Percentiles rank a stretch among this genome's conserved stretches.
phyloP scores from a whole-genome alignment of 2,888 invertebrate genomes.

The Mythimna ferrago region DNA sequence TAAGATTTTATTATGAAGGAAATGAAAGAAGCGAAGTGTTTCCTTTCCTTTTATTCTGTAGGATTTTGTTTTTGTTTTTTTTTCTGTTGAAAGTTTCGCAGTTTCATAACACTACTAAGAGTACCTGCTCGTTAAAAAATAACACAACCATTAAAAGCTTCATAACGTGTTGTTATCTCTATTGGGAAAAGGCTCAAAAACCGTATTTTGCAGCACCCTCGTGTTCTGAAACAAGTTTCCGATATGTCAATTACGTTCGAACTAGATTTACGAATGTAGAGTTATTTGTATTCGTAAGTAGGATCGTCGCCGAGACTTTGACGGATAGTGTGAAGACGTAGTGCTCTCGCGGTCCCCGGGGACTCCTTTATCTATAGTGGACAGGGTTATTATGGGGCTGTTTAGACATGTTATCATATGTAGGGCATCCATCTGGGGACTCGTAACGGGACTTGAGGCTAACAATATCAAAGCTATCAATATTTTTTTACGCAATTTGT shows the following conservation, averaged over 20 bases:
- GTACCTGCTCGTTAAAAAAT: slow-evolving; percentile 21
- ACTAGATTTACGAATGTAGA: slow-evolving; percentile 58
- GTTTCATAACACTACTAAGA: slow-evolving; percentile 11
- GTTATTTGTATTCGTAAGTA: slow-evolving; percentile 61
- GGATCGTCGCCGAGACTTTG: slow-evolving; percentile 57
- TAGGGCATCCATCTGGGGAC: slow-evolving; percentile 58
- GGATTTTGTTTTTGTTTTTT: slow-evolving; percentile 20
- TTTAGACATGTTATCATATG: slow-evolving; percentile 66
- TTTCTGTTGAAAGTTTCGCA: slow-evolving; percentile 22
- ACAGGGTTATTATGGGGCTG: slow-evolving; percentile 63
- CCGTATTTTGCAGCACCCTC: slow-evolving; percentile 18
- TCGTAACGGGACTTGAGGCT: slow-evolving; percentile 44
- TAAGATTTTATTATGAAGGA: slow-evolving; percentile 55
- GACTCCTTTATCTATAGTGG: slow-evolving; percentile 64
- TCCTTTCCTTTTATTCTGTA: slow-evolving; percentile 31
- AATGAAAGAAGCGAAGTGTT: slow-evolving; percentile 49
- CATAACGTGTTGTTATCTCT: slow-evolving; percentile 1
- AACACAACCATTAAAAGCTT: slow-evolving; percentile 27
- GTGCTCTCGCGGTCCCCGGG: slow-evolving; percentile 45
- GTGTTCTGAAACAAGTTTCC: slow-evolving; percentile 19
- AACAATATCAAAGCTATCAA: slow-evolving; percentile 47
- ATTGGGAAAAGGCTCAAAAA: slow-evolving; percentile 15
- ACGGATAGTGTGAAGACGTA: slow-evolving; percentile 64
- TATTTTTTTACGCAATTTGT: slow-evolving; percentile 43
- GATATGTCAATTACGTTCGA: slow-evolving; percentile 53